Evolutionary conservation across 2,113 vertebrate genomes (phyloP), one percentile per base, ranked within the genome.

Genomic region (Rhipidura dahli): DNA sequence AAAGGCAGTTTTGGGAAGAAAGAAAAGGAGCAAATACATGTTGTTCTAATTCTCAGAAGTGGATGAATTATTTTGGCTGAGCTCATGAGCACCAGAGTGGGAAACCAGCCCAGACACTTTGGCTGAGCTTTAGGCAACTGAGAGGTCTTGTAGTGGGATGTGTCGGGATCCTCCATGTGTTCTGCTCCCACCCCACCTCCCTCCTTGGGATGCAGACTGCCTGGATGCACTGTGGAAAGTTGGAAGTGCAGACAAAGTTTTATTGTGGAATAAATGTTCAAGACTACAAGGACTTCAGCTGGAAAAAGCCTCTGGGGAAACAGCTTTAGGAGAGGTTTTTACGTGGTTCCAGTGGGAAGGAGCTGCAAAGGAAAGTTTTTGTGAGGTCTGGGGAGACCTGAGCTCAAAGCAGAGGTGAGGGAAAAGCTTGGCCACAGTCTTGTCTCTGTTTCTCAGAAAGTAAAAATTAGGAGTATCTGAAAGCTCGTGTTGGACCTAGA

Each of bases 241-340:
- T 95, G 85, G 95, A 95, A 91, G 53, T 64, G 49, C 37, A 66
- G 45, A 59, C 26, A 7, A 10, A 79, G 87, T 96, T 94, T 93
- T 89, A 64, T 87, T 79, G 87, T 79, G 92, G 82, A 93, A 95
- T 71, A 82, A 95, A 79, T 35, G 17, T 69, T 85, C 10, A 51
- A 93, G 73, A 73, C 44, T 80, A 85, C 44, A n/a, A 90, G 70
- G 70, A 45, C 49, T 87, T 89, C 9, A 44, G 70, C 70, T 83
- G 87, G 92, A 87, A 94, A 82, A 85, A 79, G 47, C 81, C 92
- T 64, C 87, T 89, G 78, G 85, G 90, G 73, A 93, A 37, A 70
- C 66, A 53, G 82, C 40, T 83, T 79, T 64, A 56, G 75, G 75
- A 83, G 69, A 44, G 45, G 9, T 40, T 70, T 78, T 63, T 71